Conservation (phyloP, 2,888 invertebrate genomes). For the Neoascia interrupta region DNA sequence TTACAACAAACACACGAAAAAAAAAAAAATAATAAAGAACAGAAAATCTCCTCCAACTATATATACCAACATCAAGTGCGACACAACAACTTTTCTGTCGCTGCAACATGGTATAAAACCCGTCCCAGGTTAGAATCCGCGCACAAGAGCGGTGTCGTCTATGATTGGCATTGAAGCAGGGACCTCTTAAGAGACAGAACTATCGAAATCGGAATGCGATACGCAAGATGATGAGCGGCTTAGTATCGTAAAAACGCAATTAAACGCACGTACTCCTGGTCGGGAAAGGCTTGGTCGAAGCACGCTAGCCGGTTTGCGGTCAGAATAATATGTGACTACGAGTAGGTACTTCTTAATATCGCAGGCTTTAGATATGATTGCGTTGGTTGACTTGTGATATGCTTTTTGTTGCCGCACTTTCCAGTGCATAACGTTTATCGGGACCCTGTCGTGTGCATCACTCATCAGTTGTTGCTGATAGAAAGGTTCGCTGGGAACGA, state of each 20-base stretch:
- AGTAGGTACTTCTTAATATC: slow-evolving; percentile 45
- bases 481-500: slow-evolving; percentile 35
- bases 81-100: slow-evolving; percentile 53
- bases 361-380: slow-evolving; percentile 32
- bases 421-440: slow-evolving; percentile 23
- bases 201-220: slow-evolving; percentile 60
- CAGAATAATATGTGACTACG: slow-evolving; percentile 43
- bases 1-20: slow-evolving; percentile 21
- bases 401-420: slow-evolving; percentile 45
- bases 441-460: slow-evolving; percentile 49
- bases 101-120: slow-evolving; percentile 19
- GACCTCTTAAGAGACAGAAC: slow-evolving; percentile 43
- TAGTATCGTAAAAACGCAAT: slow-evolving; percentile 40
- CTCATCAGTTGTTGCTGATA: slow-evolving; percentile 28
- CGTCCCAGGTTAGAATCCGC: slow-evolving; percentile 22
- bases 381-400: slow-evolving; percentile 40
- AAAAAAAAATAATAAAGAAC: too few species aligned
- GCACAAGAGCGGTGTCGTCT: slow-evolving; percentile 20
- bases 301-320: slow-evolving; percentile 1
- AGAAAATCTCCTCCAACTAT: slow-evolving; percentile 11
- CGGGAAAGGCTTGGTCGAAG: slow-evolving; percentile 32
- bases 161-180: slow-evolving; percentile 20
- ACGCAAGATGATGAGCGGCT: slow-evolving; percentile 40
- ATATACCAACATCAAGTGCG: slow-evolving; percentile 34
- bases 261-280: slow-evolving; percentile 16